Base-by-base conservation (phyloP, 2,113 vertebrate species). In the Himantopus leucocephalus region DNA sequence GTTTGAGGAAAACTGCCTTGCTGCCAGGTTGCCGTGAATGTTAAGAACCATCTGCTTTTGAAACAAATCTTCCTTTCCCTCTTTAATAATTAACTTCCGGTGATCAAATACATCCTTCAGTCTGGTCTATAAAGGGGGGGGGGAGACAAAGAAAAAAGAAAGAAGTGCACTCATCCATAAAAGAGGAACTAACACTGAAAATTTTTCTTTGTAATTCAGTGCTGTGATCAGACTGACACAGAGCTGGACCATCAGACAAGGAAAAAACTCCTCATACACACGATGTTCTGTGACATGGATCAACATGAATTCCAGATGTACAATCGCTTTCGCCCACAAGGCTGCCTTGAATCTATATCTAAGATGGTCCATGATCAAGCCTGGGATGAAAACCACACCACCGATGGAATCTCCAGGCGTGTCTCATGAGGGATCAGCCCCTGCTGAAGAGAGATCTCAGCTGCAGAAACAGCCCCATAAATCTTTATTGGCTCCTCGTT, bases 361-460 rank as follows among this genome's bases (percentile, higher is more conserved):
- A 2, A 67, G 22, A 8, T 4, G 10, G 16, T 29, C 8, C 24
- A 1, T 1, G 23, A 26, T 2, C 18, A 21, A 35, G 62, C 45
- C 53, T 14, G 10, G 4, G 21, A 56, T 9, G 12, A 37, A 35
- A 43, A 52, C 30, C 47, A 35, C 18, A 41, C 2, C 35, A 9
- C 22, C 29, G 50, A 27, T 18, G 12, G 41, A n/a, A 3, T 14
- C 30, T 74, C 50, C 60, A 22, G 63, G 0, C 5, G 14, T 15
- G 22, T 5, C 75, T 78, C 53, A 21, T 2, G 1, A 53, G 59
- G 48, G 18, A 21, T 4, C 0, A 0, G 70, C 12, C 43, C 18
- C 62, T 10, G 22, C 6, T 35, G n/a, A 14, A 29, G n/a, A 24
- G 62, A 47, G 45, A 77, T 9, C 76, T 82, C 45, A 4, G 0